A percentile compares a stretch with the other conserved stretches of the same genome.
Conservation (phyloP, 2,888 invertebrate genomes). For the Nemapogon koenigi region DNA sequence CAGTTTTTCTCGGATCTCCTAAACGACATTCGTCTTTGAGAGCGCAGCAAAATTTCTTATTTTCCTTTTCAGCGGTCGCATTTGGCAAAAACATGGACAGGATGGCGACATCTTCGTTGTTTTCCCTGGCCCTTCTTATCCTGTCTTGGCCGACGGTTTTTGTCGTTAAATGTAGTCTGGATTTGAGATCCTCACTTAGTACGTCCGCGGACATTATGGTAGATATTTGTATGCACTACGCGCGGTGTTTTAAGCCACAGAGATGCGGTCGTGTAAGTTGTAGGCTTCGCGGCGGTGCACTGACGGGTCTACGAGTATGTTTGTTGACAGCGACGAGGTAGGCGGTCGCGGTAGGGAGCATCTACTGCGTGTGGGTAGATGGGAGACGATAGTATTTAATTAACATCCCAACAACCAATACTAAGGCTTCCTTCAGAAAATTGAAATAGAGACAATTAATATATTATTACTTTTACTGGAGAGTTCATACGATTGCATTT, state of each 20-base stretch:
- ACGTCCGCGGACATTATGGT: conserved; percentile 75
- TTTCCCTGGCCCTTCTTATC: conserved; percentile 79
- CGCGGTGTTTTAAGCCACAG: conserved; percentile 16
- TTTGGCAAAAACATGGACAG: conserved; percentile 83
- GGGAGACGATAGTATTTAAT: no score
- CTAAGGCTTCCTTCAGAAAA: no score
- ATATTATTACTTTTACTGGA: no score
- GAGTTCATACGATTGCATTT: no score
- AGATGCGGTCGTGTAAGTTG: no score
- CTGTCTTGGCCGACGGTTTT: conserved; percentile 85
- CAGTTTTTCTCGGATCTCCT: conserved; percentile 78
- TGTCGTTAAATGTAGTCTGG: conserved; percentile 73
- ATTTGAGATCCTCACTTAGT: conserved; percentile 79
- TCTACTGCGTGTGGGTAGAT: no score
- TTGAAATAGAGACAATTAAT: no score
- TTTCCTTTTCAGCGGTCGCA: conserved; percentile 67
- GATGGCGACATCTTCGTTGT: conserved; percentile 87
- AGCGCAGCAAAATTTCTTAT: conserved; percentile 80
- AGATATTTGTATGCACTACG: background rate
- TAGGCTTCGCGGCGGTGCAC: conserved; percentile 55
- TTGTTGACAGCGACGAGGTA: no score
- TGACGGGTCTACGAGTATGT: conserved; percentile 25
- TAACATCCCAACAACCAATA: no score
- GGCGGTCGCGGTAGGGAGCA: no score
- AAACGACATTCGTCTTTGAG: conserved; percentile 76